Evolutionary conservation across 1,140 invertebrate species (phyloP).

Genomic region (Anadara kagoshimensis): DNA sequence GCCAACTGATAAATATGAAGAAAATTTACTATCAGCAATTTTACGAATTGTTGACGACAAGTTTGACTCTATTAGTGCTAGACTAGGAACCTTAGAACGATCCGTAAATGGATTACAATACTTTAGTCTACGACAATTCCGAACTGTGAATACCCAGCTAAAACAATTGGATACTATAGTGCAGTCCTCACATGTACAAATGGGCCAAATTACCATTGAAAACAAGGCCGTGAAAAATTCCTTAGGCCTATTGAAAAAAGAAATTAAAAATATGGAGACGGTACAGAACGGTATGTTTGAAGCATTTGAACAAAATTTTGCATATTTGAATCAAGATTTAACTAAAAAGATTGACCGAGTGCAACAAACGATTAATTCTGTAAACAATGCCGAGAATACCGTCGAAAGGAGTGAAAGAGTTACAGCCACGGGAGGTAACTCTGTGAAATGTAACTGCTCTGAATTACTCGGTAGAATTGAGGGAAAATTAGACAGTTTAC

Average conservation of each 20-base stretch:
- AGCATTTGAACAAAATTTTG: conserved; percentile 40
- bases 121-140: conserved; percentile 52
- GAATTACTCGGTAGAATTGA: conserved; percentile 13
- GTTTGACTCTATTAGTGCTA: conserved; percentile 53
- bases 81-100: conserved; percentile 47
- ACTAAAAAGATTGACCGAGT: conserved; percentile 19
- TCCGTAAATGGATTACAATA: conserved; percentile 52
- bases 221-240: conserved; percentile 30
- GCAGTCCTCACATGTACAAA: conserved; percentile 26
- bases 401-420: neutral
- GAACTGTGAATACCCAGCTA: conserved; percentile 35
- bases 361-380: neutral
- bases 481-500: conserved; percentile 23
- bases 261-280: conserved; percentile 35
- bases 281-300: conserved; percentile 32
- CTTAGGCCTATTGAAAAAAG: conserved; percentile 25
- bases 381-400: neutral
- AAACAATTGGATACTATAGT: conserved; percentile 24
- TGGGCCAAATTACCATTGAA: conserved; percentile 28
- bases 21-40: too few relatives aligned
- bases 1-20: too few relatives aligned
- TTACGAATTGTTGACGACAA: conserved; percentile 48
- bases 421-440: neutral
- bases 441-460: neutral
- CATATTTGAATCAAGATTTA: conserved; percentile 37